These are phyloP conservation scores for Papilio xuthus DNA, from an alignment of 1,140 invertebrate species.

Conservation along the genomic window DNA sequence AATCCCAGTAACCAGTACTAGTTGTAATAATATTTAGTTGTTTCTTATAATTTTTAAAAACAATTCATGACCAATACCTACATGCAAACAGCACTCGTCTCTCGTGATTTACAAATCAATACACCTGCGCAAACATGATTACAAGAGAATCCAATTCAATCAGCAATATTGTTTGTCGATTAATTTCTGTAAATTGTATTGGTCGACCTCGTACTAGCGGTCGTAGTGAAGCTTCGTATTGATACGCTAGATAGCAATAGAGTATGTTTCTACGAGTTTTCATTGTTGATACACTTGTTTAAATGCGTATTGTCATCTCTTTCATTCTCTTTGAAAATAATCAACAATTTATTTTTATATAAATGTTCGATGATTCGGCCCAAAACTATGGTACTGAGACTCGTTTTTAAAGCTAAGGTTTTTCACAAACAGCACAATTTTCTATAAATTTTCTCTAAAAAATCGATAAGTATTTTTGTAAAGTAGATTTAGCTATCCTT, in stretches of 20 bases:
- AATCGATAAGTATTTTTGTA: too few relatives aligned
- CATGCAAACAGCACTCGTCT: neutral
- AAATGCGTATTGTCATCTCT: too few relatives aligned
- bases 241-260: neutral
- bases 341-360: too few relatives aligned
- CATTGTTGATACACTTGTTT: too few relatives aligned
- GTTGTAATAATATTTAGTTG: neutral
- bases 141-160: neutral
- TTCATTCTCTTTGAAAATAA: too few relatives aligned
- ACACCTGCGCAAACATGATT: neutral
- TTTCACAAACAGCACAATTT: too few relatives aligned
- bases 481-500: too few relatives aligned
- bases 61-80: neutral
- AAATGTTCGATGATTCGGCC: too few relatives aligned
- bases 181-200: constrained; percentile 11
- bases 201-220: neutral
- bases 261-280: too few relatives aligned
- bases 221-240: neutral
- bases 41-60: neutral
- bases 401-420: too few relatives aligned
- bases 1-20: neutral
- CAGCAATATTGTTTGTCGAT: neutral
- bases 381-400: too few relatives aligned
- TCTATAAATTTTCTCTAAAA: too few relatives aligned
- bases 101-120: neutral